These are phyloP conservation scores for Spea bombifrons DNA, from an alignment of 2,113 vertebrate species.

Conservation along the genomic window DNA sequence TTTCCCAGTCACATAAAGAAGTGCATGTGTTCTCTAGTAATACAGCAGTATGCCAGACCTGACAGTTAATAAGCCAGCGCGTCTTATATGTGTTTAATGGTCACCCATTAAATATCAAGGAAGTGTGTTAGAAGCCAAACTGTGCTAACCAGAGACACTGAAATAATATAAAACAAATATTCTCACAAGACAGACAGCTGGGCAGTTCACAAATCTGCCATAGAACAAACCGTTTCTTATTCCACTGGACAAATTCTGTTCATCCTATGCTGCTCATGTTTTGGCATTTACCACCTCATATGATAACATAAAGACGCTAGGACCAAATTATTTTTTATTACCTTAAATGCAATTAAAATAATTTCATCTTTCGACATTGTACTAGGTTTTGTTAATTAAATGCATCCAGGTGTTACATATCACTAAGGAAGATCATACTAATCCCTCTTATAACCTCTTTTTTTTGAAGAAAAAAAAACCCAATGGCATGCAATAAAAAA, in stretches of 20 bases:
- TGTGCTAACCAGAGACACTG: slow-evolving; percentile 16
- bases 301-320: not conserved
- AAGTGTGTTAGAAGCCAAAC: slow-evolving; percentile 35
- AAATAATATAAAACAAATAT: slow-evolving; percentile 4
- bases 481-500: no score
- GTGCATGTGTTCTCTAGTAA: slow-evolving; percentile 45
- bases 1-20: slow-evolving; percentile 40
- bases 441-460: slow-evolving; percentile 2
- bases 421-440: not conserved
- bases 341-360: slow-evolving; percentile 7
- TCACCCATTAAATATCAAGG: slow-evolving; percentile 43
- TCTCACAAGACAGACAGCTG: slow-evolving; percentile 27
- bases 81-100: slow-evolving; percentile 46
- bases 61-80: slow-evolving; percentile 44
- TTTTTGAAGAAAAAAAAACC: not conserved
- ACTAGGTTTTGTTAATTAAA: not conserved
- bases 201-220: slow-evolving; percentile 22
- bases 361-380: not conserved
- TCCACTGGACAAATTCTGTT: not conserved
- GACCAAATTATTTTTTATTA: slow-evolving; percentile 30
- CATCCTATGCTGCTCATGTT: not conserved
- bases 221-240: not conserved
- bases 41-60: slow-evolving; percentile 30
- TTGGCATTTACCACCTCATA: slow-evolving; percentile 14
- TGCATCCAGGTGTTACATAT: not conserved